Evolutionary conservation across 2,888 invertebrate genomes (phyloP), one percentile per base, ranked within the genome.

Genomic region (Drosophila kokeensis): DNA sequence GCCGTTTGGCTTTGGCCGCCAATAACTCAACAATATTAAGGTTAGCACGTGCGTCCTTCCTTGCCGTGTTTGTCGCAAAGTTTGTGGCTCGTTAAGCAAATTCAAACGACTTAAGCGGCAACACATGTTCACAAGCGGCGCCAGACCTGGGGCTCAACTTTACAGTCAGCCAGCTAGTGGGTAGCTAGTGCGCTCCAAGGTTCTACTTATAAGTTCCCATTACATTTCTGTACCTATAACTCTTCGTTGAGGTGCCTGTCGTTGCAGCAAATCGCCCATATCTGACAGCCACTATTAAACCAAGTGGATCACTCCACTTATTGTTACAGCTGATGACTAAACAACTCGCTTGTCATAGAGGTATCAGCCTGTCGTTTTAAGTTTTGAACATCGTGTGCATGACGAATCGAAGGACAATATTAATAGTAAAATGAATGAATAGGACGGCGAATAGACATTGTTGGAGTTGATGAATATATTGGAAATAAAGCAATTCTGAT

Each of bases 61-160:
- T 42, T 66, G 67, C 79, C 69, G 54, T 73, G 83, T 88, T 86
- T 90, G 90, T 90, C 89, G 80, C 90, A 88, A 87, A 90, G 82
- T 89, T 89, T 86, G 89, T 84, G 85, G 85, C 90, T 90, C 90
- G 89, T 89, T 90, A 89, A 87, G 89, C 89, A 87, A 89, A 90
- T 87, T 89, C 89, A 81, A 87, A 85, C 83, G 90, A 90, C 89
- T 88, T 89, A 83, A 89, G 79, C 82, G 87, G 90, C 89, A 90
- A 89, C 87, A 87, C 89, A 87, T 87, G 87, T 82, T 90, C 60
- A 57, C 76, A 83, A 88, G 89, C 87, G 81, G 61, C 54, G 73
- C 66, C 74, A 72, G 60, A 27, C 34, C 42, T 15, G 24, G 6
- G 2, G 7, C 45, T 24, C 13, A 32, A 40, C 55, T 27, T 45